Base-by-base conservation (phyloP, 2,888 invertebrate genomes). In the Erebia epiphron region DNA sequence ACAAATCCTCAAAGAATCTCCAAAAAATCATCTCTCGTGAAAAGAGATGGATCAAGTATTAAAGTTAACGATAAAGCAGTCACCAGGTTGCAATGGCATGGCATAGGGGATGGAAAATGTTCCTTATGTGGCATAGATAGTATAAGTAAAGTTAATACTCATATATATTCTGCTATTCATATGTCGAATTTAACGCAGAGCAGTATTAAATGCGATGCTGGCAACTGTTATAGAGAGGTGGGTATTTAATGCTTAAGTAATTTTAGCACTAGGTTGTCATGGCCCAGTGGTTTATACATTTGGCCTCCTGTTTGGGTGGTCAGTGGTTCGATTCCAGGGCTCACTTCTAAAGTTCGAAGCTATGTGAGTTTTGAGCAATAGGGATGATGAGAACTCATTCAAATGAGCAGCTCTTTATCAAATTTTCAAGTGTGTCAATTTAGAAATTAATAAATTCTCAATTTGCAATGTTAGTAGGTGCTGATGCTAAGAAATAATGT, bases 81-180 rank as follows among this genome's bases (percentile, higher is more conserved):
- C 7, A 78, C 75, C 9, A 78, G 75, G 11, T 65, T 76, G 0
- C 79, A 85, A 71, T 90, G 89, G 89, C 81, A 89, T 74, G 80
- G 85, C 10, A 78, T 89, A 11, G 46, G 78, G 0, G 75, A 81
- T 35, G 74, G 75, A 0, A 77, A 75, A 43, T 90, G 90, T 75
- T 58, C 80, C 1, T 14, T 89, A 7, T 90, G 90, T 67, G 69
- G 81, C 62, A 64, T 68, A 2, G 49, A 14, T 56, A 78, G 83
- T 0, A 58, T 72, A 1, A 70, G 77, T 69, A 16, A 74, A 7
- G 67, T 75, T 1, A 68, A 71, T 43, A 11, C 11, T 13, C 90
- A 90, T 73, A 74, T 82, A 2, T 56, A 11, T 1, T 52, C 65
- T 14, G 67, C 77, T 8, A 76, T 76, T 3, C 90, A 90, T 75